Conservation (phyloP, 2,797 vertebrate genomes). For the Lutjanus argentimaculatus region DNA sequence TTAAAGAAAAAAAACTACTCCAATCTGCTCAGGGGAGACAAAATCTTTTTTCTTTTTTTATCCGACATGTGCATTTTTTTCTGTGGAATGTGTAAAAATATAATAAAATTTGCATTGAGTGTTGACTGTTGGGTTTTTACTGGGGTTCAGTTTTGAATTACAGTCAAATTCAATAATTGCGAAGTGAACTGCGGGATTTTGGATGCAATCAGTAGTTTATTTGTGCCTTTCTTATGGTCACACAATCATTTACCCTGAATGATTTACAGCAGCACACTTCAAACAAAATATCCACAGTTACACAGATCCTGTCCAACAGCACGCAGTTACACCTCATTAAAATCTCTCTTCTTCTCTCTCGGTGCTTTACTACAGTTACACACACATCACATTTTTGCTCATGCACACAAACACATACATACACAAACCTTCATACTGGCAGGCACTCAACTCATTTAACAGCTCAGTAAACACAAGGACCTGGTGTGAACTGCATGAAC, state of each 20-base stretch:
- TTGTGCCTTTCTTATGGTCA: conserved; percentile 45
- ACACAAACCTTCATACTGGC: conserved; percentile 33
- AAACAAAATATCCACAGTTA: conserved; percentile 26
- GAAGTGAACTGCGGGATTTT: neutral
- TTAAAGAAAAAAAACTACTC: neutral
- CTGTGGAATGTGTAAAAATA: neutral
- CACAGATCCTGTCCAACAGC: conserved; percentile 4
- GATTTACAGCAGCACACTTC: conserved; percentile 36
- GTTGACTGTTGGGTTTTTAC: neutral
- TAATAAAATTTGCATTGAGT: conserved; percentile 7
- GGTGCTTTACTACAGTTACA: neutral
- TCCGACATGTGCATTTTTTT: neutral
- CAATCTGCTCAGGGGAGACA: neutral
- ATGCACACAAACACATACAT: conserved; percentile 46
- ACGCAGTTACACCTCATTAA: neutral
- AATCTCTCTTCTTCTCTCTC: neutral
- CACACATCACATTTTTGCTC: conserved; percentile 24
- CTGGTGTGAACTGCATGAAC: conserved; percentile 13
- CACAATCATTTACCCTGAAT: conserved; percentile 34
- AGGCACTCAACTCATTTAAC: conserved; percentile 32
- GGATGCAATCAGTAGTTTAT: conserved; percentile 65
- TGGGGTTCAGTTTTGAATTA: neutral
- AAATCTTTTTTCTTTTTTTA: neutral
- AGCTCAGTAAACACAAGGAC: conserved; percentile 32
- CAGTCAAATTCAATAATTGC: neutral